phyloP scores from a whole-genome alignment of 2,113 vertebrate genomes.

The Zeus faber region DNA sequence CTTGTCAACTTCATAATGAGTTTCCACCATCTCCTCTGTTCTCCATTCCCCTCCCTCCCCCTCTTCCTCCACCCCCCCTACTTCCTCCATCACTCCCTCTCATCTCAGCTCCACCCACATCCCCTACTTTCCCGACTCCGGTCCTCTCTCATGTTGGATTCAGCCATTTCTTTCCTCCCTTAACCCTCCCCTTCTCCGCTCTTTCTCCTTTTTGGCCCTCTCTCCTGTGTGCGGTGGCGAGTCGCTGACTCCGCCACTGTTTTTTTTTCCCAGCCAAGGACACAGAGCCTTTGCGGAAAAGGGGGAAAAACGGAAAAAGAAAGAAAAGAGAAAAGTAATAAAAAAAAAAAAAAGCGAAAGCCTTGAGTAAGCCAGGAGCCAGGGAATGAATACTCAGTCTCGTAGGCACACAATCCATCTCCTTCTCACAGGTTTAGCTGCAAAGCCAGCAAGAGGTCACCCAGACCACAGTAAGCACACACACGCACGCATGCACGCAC shows the following conservation, averaged over 20 bases:
- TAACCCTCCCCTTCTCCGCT: conserved; percentile 31
- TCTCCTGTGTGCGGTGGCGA: neutral
- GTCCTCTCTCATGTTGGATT: conserved; percentile 13
- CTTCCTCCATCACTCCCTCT: too few species aligned
- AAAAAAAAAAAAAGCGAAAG: too few species aligned
- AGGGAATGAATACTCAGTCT: too few species aligned
- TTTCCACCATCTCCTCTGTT: conserved; percentile 44
- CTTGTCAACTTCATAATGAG: conserved; percentile 64
- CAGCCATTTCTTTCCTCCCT: neutral
- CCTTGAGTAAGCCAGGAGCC: too few species aligned
- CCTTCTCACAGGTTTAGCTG: too few species aligned
- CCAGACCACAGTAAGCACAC: neutral
- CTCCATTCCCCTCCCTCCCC: conserved; percentile 14
- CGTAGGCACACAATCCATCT: too few species aligned
- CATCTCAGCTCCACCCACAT: neutral
- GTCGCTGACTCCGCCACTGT: neutral
- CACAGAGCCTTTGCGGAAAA: too few species aligned
- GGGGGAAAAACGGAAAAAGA: too few species aligned
- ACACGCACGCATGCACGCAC: neutral
- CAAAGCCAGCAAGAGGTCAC: too few species aligned
- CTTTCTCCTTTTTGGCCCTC: conserved; percentile 30
- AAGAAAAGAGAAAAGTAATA: too few species aligned
- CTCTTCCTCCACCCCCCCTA: neutral
- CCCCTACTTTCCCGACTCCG: neutral
- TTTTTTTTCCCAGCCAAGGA: neutral